Evolutionary conservation across 1,140 invertebrate genomes (phyloP).

Genomic region (Drosophila tropicalis): DNA sequence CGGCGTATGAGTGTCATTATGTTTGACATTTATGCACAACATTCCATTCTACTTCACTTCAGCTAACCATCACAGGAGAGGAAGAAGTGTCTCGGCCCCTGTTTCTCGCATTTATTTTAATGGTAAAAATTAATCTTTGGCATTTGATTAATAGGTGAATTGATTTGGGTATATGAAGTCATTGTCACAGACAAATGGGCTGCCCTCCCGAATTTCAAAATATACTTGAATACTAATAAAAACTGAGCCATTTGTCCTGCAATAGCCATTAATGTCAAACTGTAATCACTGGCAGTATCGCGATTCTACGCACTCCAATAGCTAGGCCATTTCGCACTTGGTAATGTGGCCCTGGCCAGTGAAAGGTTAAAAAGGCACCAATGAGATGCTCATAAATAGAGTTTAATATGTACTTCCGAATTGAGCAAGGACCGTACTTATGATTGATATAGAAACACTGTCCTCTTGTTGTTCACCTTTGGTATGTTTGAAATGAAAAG

Average conservation of each 20-base stretch:
- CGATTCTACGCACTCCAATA: background rate
- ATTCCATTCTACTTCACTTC: constrained; percentile 37
- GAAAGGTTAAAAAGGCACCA: no score
- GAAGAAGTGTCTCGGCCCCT: constrained; percentile 11
- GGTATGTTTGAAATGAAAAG: no score
- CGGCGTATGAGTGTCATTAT: constrained; percentile 76
- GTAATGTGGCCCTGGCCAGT: background rate
- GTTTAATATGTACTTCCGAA: no score
- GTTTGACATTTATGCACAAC: constrained; percentile 72
- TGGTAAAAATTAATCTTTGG: constrained; percentile 64
- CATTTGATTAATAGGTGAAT: constrained; percentile 70
- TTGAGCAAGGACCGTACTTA: no score
- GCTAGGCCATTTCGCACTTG: background rate
- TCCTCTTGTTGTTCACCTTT: background rate
- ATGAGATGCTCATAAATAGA: no score
- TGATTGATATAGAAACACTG: no score
- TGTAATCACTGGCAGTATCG: background rate
- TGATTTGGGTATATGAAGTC: constrained; percentile 51
- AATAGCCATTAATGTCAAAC: constrained; percentile 7
- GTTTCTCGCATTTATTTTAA: background rate
- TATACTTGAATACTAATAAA: constrained; percentile 18
- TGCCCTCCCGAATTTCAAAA: constrained; percentile 36
- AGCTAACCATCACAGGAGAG: constrained; percentile 2
- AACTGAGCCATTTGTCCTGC: background rate
- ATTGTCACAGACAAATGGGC: background rate